Conservation (phyloP, 2,113 vertebrate species). For the Nesoenas mayeri region DNA sequence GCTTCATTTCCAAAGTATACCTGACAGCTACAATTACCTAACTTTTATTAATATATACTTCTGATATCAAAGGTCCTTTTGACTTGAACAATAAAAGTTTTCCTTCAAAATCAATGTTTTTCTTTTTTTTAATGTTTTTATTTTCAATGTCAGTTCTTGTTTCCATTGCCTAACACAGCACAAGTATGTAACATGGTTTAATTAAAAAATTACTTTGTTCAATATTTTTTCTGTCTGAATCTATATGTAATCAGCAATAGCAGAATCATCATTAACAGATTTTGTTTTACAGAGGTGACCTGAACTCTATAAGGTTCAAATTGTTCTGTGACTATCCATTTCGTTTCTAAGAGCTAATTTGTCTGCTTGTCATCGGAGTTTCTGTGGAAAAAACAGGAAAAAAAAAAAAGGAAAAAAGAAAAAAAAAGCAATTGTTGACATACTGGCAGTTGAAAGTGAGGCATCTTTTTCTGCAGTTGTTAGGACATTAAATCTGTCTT, state of each 20-base stretch:
- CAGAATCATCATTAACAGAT: neutral
- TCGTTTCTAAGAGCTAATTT: neutral
- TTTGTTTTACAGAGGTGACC: neutral
- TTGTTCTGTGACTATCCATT: neutral
- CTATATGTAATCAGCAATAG: neutral
- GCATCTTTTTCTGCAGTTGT: neutral
- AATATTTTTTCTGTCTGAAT: neutral
- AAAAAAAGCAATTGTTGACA: neutral
- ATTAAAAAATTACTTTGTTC: neutral
- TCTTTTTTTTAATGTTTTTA: neutral
- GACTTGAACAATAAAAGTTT: neutral
- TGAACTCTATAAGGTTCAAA: neutral
- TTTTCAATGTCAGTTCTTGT: neutral
- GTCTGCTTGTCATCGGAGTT: neutral
- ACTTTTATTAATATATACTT: neutral
- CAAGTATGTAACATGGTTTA: neutral
- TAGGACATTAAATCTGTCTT: constrained; percentile 45
- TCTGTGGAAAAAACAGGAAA: neutral
- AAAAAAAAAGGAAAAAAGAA: accelerated
- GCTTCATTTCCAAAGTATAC: neutral
- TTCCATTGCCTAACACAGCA: neutral
- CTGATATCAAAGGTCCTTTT: neutral
- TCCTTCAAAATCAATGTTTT: neutral
- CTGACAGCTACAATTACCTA: neutral
- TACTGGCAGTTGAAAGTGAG: neutral